phyloP scores from a whole-genome alignment of 2,797 vertebrate species.

The Xiphophorus birchmanni region DNA sequence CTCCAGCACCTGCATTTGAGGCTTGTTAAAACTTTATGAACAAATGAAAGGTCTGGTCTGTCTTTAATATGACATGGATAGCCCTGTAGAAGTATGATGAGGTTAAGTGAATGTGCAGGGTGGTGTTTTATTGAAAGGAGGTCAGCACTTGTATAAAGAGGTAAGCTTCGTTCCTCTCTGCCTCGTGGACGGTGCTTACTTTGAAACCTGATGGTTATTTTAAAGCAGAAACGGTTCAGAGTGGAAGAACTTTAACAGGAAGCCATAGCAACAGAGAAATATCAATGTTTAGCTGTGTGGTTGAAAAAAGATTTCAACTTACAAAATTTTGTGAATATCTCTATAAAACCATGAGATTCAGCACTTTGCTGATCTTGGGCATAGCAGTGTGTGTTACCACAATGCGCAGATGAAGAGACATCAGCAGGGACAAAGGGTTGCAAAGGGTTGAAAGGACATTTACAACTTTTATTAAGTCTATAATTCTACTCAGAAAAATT shows the following conservation, averaged over 20 bases:
- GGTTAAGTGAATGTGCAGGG: constrained; percentile 40
- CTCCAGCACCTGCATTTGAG: constrained; percentile 44
- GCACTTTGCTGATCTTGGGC: neutral
- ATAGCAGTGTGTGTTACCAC: neutral
- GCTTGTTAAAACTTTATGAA: constrained; percentile 68
- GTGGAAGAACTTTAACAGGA: neutral
- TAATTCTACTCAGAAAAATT: neutral
- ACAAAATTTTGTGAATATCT: neutral
- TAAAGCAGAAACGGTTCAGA: neutral
- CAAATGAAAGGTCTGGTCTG: constrained; percentile 50
- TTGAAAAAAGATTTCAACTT: neutral
- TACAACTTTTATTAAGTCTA: neutral
- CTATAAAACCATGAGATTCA: neutral
- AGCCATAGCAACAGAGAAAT: neutral
- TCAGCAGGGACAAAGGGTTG: neutral
- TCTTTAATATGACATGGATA: constrained; percentile 57
- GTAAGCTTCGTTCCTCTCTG: constrained; percentile 1
- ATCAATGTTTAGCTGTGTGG: neutral
- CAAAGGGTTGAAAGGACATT: neutral
- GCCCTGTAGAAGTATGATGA: constrained; percentile 34
- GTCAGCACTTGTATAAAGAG: constrained; percentile 25
- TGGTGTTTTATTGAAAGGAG: constrained; percentile 16
- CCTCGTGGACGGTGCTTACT: neutral
- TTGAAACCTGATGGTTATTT: neutral
- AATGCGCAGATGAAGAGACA: neutral